Evolutionary conservation across 2,888 invertebrate species (phyloP), one percentile per base, ranked within the genome.

Genomic region (Eristalinus sepulchralis): DNA sequence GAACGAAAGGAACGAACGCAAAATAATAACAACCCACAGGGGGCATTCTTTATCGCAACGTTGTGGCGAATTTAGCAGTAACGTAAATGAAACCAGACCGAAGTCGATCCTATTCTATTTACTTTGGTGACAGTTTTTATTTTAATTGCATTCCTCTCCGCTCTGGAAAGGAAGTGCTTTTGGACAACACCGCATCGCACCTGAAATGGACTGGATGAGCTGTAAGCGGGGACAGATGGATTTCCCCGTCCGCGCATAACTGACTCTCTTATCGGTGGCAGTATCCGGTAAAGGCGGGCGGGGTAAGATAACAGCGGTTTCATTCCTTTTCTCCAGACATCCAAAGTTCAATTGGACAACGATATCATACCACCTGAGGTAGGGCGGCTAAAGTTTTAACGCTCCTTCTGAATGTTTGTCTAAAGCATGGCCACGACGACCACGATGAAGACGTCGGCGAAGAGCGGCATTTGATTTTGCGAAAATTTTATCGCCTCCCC

Each of bases 281-380:
- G 20, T 60, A 34, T 60, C 60, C 59, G 71, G 39, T 60, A 60
- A 71, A 34, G 63, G 24, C 31, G 11, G 70, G 68, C 34, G 36
- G 47, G 34, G 22, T 55, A 6, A 71, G 73, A 78, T 86, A 83
- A 71, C 75, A 36, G 33, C 22, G 34, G 39, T 59, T 64, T 24
- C 59, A 68, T 73, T 66, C 33, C 53, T 72, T 66, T 59, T 47
- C 20, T 62, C 78, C 86, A 86, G 86, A 86, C 86, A 83, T 86
- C 86, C 83, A 86, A 86, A 86, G 86, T 83, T 83, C 83, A 86
- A 83, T 83, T 82, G 82, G 63, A 81, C 67, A 84, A 53, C 73
- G 31, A 53, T 47, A 79, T 53, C n/a, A 79, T 57, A 22, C n/a
- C 53, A 59, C 67, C 57, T 47, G 24, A 10, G 36, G 36, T 63